A percentile compares a stretch with the other conserved stretches of the same genome.
Evolutionary conservation across 2,113 vertebrate genomes (phyloP).

Genomic region (Turnix velox): DNA sequence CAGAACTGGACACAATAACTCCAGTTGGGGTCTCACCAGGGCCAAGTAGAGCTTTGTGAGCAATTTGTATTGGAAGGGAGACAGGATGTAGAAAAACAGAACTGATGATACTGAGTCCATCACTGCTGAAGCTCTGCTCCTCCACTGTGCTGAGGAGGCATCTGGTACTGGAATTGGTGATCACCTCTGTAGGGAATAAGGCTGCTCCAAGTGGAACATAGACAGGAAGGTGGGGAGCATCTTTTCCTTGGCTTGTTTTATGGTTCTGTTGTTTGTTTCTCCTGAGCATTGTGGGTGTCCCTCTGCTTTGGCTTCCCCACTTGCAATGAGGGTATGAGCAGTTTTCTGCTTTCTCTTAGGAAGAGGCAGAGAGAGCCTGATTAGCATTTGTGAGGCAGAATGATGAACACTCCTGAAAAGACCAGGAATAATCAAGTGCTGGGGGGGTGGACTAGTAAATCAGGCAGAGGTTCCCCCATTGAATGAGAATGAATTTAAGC

Average conservation of each 20-base stretch:
- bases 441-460: neutral
- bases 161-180: neutral
- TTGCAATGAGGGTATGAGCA: neutral
- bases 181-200: fast-evolving
- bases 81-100: neutral
- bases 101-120: neutral
- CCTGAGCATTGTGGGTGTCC: fast-evolving
- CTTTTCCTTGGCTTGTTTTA: fast-evolving
- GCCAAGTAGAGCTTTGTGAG: neutral
- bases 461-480: neutral
- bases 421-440: neutral
- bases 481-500: neutral
- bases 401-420: neutral
- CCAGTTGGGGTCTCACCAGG: too few species aligned
- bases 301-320: neutral
- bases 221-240: neutral
- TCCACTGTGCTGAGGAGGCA: neutral
- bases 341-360: neutral
- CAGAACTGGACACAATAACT: too few species aligned
- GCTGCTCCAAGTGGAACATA: neutral
- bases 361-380: neutral
- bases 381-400: neutral
- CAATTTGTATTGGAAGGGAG: neutral
- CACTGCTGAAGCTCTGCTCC: neutral
- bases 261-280: neutral